Evolutionary conservation across 2,797 vertebrate species (phyloP).

Genomic region (Trachurus trachurus): DNA sequence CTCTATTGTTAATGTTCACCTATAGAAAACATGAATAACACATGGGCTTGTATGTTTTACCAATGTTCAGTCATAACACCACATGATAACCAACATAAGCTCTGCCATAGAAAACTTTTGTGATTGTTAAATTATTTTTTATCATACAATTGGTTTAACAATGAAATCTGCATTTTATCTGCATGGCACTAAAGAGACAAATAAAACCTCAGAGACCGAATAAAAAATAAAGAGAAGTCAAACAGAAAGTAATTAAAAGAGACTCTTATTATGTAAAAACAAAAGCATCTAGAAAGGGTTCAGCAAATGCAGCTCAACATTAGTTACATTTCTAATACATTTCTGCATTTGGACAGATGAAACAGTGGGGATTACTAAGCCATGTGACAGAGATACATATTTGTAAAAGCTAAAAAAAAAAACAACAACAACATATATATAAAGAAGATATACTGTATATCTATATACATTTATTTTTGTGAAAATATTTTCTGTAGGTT

Average conservation of each 20-base stretch:
- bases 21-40: neutral
- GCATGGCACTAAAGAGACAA: neutral
- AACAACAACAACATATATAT: neutral
- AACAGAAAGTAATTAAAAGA: neutral
- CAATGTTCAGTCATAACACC: neutral
- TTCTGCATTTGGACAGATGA: neutral
- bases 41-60: neutral
- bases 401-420: neutral
- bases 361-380: neutral
- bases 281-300: neutral
- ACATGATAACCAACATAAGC: neutral
- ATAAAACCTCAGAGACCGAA: neutral
- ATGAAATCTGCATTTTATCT: neutral
- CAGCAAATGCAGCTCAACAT: neutral
- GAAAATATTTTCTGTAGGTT: neutral
- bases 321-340: neutral
- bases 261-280: neutral
- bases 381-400: neutral
- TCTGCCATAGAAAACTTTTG: neutral
- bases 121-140: slow-evolving; percentile 5
- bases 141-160: neutral
- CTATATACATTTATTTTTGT: neutral
- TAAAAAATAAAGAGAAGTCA: neutral
- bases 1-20: neutral
- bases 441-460: too few species aligned